Evolutionary conservation across 2,797 vertebrate genomes (phyloP).

Genomic region (Brachyrhaphis roseni): DNA sequence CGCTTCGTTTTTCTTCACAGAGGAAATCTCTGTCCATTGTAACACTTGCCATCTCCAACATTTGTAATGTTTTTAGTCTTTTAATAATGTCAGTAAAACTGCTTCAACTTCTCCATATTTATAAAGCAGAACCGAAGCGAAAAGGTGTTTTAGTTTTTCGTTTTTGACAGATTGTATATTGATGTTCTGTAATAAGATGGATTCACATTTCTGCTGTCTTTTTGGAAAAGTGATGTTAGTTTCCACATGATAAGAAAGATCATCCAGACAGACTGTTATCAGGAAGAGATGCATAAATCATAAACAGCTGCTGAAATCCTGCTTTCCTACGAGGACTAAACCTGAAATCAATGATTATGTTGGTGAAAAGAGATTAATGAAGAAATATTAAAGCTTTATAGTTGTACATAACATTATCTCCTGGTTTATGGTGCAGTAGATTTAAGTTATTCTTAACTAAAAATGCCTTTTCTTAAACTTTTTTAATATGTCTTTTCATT

Average conservation of each 20-base stretch:
- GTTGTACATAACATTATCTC: not conserved
- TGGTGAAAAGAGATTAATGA: not conserved
- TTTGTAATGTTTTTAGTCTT: not conserved
- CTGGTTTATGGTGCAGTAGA: not conserved
- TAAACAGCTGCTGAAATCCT: not conserved
- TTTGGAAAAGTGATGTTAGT: not conserved
- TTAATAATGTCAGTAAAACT: not conserved
- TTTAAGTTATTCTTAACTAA: not conserved
- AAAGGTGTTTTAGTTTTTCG: not conserved
- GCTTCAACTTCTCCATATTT: not conserved
- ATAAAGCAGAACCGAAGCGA: not conserved
- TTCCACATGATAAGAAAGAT: not conserved
- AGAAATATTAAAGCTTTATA: not conserved
- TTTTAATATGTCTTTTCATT: not conserved
- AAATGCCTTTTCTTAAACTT: not conserved
- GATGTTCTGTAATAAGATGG: slow-evolving; percentile 1
- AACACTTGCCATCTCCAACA: not conserved
- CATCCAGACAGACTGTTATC: not conserved
- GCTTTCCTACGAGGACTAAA: not conserved
- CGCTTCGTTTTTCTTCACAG: not conserved
- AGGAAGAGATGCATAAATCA: not conserved
- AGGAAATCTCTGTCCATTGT: not conserved
- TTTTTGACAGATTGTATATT: not conserved
- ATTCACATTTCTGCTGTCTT: not conserved
- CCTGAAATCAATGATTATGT: not conserved